phyloP scores from a whole-genome alignment of 2,113 vertebrate species.

The Ahaetulla prasina region DNA sequence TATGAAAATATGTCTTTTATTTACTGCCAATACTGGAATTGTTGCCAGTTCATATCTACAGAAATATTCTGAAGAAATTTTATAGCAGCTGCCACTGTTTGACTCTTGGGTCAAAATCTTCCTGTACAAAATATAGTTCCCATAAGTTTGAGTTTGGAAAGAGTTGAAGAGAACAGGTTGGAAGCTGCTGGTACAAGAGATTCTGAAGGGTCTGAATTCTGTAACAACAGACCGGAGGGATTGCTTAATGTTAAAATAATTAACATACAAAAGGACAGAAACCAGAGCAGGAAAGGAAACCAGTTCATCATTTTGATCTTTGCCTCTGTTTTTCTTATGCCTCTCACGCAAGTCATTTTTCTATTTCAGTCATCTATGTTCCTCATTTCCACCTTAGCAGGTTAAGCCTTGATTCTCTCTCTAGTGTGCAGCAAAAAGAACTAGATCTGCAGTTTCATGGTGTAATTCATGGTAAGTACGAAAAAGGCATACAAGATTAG shows the following conservation, averaged over 20 bases:
- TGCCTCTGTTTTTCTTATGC: slow-evolving; percentile 6
- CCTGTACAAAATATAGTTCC: neutral
- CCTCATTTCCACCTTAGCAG: slow-evolving; percentile 17
- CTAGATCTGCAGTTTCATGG: neutral
- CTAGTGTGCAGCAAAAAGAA: neutral
- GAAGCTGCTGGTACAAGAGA: neutral
- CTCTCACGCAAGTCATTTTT: slow-evolving; percentile 6
- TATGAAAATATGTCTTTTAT: neutral
- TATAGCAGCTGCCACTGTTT: neutral
- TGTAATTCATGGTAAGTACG: neutral
- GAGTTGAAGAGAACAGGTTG: too few relatives aligned
- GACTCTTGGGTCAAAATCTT: neutral
- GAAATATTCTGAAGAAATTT: neutral
- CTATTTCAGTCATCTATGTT: slow-evolving; percentile 6
- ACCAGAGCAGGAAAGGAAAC: slow-evolving; percentile 1
- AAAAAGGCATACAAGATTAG: neutral
- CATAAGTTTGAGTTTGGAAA: neutral
- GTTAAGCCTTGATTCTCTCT: neutral
- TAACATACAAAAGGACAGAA: neutral
- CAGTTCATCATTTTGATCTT: slow-evolving; percentile 19
- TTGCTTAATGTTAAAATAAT: slow-evolving; percentile 12
- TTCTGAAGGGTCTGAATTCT: neutral
- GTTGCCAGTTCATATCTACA: neutral
- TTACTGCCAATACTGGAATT: neutral
- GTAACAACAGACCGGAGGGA: neutral